phyloP scores from a whole-genome alignment of 1,140 invertebrate genomes.

The Drosophila serrata region DNA sequence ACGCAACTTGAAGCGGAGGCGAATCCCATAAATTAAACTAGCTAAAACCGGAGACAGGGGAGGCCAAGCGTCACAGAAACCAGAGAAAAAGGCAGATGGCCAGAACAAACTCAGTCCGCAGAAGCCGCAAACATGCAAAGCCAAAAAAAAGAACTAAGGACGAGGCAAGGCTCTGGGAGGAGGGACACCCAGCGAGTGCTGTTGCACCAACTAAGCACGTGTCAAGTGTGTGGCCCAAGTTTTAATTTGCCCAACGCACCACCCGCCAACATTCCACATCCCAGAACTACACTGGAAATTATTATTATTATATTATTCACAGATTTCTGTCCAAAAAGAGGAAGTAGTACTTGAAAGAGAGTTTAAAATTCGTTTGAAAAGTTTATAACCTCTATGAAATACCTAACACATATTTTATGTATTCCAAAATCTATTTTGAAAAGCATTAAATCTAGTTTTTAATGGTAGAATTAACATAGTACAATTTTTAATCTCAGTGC shows the following conservation, averaged over 20 bases:
- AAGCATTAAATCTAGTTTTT: background rate
- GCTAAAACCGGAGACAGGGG: slow-evolving; percentile 13
- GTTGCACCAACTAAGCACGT: slow-evolving; percentile 69
- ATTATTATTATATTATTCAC: background rate
- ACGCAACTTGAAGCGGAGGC: slow-evolving; percentile 59
- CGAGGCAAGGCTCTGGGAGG: background rate
- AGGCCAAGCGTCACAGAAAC: slow-evolving; percentile 22
- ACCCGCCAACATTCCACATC: background rate
- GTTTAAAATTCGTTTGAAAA: background rate
- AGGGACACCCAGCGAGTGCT: slow-evolving; percentile 8
- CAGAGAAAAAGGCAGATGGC: slow-evolving; percentile 25
- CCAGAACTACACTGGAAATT: background rate
- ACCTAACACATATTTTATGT: background rate
- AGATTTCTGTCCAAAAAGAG: too few species aligned
- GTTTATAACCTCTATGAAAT: background rate
- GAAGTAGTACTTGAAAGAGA: background rate
- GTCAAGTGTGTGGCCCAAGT: slow-evolving; percentile 77
- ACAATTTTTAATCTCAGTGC: background rate
- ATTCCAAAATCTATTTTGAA: background rate
- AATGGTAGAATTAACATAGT: background rate
- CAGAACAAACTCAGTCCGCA: slow-evolving; percentile 43
- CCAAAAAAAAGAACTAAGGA: slow-evolving; percentile 22
- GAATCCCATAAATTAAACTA: slow-evolving; percentile 70
- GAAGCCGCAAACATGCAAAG: slow-evolving; percentile 68
- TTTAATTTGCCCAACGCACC: slow-evolving; percentile 70